Base-by-base conservation (phyloP, 2,888 invertebrate species). In the Caradrina clavipalpis region DNA sequence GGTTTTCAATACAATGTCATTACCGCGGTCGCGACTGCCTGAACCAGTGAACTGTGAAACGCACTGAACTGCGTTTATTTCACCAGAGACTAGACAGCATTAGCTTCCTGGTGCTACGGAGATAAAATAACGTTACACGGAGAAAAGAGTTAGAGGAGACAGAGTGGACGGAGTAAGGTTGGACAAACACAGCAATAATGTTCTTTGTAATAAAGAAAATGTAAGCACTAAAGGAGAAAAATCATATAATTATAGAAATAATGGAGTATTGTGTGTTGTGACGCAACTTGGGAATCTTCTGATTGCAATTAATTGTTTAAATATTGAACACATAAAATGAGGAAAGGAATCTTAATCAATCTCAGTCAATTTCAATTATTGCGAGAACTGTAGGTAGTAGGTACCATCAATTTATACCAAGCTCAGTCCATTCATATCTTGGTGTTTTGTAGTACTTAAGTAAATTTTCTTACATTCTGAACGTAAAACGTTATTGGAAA, bases 31-130 rank as follows among this genome's bases (percentile, higher is more conserved):
- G 15, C 19, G 47, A 22, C 54, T n/a, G n/a, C n/a, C n/a, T 49
- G 45, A 42, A 13, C 56, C 75, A 76, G 26, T 79, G 69, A 69
- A 57, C 80, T 61, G 80, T 76, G 63, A 64, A 74, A 76, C 63
- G 69, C 62, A 63, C 31, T 47, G 54, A 76, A 76, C 68, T 79
- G 56, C 59, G 49, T 60, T 69, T 63, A 73, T 67, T 57, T 47
- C 56, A 7, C 45, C 31, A 22, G 45, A n/a, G 56, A 57, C 22
- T 49, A 22, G 21, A 49, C 26, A 62, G 77, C 35, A 35, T 35
- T 56, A 71, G 21, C 7, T 70, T 77, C 59, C 70, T 69, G 60
- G 49, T 42, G 21, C 8, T 21, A 13, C 1, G 21, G 19, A 51
- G 60, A 61, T 67, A 58, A 58, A 58, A 50, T 51, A 31, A 53